Conservation (phyloP, 2,888 invertebrate species). For the Heterodera filipjevi region DNA sequence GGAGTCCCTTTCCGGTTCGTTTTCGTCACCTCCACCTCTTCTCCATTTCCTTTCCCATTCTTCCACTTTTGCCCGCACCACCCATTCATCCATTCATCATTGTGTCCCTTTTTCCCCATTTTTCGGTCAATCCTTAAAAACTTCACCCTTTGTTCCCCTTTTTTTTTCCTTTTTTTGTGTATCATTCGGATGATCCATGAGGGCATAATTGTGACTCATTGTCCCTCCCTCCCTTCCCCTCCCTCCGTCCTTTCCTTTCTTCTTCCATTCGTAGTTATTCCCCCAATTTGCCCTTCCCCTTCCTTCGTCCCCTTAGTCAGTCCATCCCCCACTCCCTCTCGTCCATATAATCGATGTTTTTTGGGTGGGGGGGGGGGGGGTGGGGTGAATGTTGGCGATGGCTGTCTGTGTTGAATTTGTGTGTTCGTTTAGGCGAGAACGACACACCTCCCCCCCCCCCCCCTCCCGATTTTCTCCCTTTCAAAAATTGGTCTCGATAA, state of each 20-base stretch:
- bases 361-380: no score
- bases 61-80: neutral
- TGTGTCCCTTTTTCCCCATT: neutral
- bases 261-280: neutral
- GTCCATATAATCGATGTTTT: conserved; percentile 10
- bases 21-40: neutral
- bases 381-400: neutral
- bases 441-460: neutral
- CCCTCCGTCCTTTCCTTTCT: neutral
- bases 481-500: conserved; percentile 5
- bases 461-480: neutral
- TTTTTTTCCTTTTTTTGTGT: neutral
- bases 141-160: neutral
- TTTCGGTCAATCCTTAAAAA: neutral
- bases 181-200: neutral
- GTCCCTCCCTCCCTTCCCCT: neutral
- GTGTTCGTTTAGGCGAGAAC: conserved; percentile 5
- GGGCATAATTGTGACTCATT: conserved; percentile 1
- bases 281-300: neutral
- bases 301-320: neutral
- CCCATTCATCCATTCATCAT: neutral
- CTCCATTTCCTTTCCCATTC: neutral
- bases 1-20: conserved; percentile 1
- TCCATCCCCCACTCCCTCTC: neutral
- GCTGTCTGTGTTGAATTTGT: neutral